Percentiles rank a stretch among this genome's conserved stretches.
Conservation (phyloP, 1,140 invertebrate species). For the Panagrolaimus sp. region DNA sequence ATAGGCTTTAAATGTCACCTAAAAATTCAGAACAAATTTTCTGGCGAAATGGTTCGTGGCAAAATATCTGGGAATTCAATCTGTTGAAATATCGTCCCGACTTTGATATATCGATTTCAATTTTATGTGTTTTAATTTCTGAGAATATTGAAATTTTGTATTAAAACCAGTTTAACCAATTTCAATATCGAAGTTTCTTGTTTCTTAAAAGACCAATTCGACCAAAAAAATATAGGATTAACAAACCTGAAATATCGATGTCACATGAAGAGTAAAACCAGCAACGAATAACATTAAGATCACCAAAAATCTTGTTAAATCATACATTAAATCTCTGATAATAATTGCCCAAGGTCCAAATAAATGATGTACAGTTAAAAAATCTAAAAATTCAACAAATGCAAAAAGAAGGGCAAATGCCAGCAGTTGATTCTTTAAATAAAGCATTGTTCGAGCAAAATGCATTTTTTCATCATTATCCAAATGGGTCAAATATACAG, state of each 20-base stretch:
- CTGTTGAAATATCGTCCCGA: too few relatives aligned
- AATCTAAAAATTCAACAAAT: conserved; percentile 90
- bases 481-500: conserved; percentile 64
- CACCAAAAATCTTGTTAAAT: conserved; percentile 87
- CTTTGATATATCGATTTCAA: too few relatives aligned
- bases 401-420: conserved; percentile 85
- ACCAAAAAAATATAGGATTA: conserved; percentile 15
- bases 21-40: too few relatives aligned
- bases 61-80: too few relatives aligned
- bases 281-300: conserved; percentile 94
- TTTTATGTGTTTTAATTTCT: too few relatives aligned
- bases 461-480: conserved; percentile 55
- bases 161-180: too few relatives aligned
- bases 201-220: too few relatives aligned
- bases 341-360: conserved; percentile 90
- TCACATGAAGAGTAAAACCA: conserved; percentile 94
- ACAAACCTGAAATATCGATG: conserved; percentile 87
- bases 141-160: too few relatives aligned
- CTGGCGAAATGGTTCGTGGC: too few relatives aligned
- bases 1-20: too few relatives aligned
- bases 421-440: conserved; percentile 81
- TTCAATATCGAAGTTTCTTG: too few relatives aligned
- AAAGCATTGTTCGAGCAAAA: conserved; percentile 57
- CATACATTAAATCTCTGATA: conserved; percentile 65
- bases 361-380: conserved; percentile 86